Percentiles rank a stretch among this genome's conserved stretches.
Conservation (phyloP, 2,797 vertebrate genomes). For the Mallotus villosus region DNA sequence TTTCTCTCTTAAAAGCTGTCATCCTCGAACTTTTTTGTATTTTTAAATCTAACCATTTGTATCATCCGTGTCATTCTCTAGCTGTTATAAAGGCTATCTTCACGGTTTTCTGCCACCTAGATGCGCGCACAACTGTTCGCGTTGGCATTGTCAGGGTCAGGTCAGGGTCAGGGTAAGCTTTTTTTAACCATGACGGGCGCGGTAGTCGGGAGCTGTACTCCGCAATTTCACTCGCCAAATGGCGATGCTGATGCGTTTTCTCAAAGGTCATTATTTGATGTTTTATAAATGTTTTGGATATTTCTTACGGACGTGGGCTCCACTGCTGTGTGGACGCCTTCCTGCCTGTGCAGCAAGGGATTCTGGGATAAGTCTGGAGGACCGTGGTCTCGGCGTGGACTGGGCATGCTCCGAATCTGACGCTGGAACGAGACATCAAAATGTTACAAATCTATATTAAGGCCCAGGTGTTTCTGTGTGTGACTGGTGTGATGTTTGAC, state of each 20-base stretch:
- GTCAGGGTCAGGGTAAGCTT: no score
- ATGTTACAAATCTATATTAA: background rate
- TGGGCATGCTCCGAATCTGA: constrained; percentile 31
- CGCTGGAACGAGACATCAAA: constrained; percentile 24
- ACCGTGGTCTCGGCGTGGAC: constrained; percentile 10
- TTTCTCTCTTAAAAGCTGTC: no score
- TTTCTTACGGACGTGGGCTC: constrained; percentile 65
- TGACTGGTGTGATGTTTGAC: constrained; percentile 29
- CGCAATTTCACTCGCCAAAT: no score
- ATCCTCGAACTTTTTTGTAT: no score
- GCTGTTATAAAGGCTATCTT: no score
- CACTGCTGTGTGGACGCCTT: background rate
- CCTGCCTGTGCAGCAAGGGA: background rate
- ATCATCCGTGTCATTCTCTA: no score
- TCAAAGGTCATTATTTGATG: background rate
- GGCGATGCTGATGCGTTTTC: background rate
- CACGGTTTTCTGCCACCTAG: no score
- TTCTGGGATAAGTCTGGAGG: constrained; percentile 51
- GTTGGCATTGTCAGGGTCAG: no score
- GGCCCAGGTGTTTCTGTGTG: background rate
- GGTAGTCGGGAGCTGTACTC: no score
- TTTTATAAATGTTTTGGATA: background rate
- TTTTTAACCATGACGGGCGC: no score
- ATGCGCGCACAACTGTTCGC: no score
- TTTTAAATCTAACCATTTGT: no score